A percentile compares a stretch with the other conserved stretches of the same genome.
These are phyloP conservation scores for Philypnodon macrostomus DNA, from an alignment of 2,797 vertebrate species.

Conservation along the genomic window DNA sequence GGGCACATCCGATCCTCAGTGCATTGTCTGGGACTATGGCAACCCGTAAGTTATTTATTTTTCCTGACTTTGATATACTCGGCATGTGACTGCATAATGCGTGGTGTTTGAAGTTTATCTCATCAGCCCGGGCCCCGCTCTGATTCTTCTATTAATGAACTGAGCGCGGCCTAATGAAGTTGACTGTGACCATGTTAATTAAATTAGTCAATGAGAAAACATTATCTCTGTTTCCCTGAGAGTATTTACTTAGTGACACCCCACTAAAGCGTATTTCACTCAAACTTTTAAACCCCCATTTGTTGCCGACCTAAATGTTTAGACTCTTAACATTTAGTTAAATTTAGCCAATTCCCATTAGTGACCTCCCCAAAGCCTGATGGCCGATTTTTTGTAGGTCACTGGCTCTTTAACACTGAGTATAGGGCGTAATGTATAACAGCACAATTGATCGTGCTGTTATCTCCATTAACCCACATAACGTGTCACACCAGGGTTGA, in stretches of 20 bases:
- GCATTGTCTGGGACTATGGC: conserved; percentile 92
- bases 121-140: conserved; percentile 34
- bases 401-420: conserved; percentile 26
- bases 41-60: conserved; percentile 86
- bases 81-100: conserved; percentile 13
- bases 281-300: conserved; percentile 13
- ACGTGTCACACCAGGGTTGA: conserved; percentile 8
- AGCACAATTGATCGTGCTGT: conserved; percentile 50
- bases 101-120: conserved; percentile 37
- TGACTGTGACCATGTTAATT: conserved; percentile 58
- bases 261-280: conserved; percentile 17
- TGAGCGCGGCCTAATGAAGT: conserved; percentile 57
- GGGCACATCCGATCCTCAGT: conserved; percentile 93
- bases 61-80: conserved; percentile 36
- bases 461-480: conserved; percentile 63
- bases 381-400: conserved; percentile 41
- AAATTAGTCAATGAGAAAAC: conserved; percentile 52
- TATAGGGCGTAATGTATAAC: conserved; percentile 38
- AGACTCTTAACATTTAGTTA: conserved; percentile 9
- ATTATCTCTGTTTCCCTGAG: conserved; percentile 35
- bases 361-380: conserved; percentile 23
- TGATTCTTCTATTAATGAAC: conserved; percentile 57
- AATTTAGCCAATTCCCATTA: conserved; percentile 12
- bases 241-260: conserved; percentile 21
- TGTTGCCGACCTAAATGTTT: conserved; percentile 10